Evolutionary conservation across 2,797 vertebrate species (phyloP), one percentile per base, ranked within the genome.

Genomic region (Thaleichthys pacificus): DNA sequence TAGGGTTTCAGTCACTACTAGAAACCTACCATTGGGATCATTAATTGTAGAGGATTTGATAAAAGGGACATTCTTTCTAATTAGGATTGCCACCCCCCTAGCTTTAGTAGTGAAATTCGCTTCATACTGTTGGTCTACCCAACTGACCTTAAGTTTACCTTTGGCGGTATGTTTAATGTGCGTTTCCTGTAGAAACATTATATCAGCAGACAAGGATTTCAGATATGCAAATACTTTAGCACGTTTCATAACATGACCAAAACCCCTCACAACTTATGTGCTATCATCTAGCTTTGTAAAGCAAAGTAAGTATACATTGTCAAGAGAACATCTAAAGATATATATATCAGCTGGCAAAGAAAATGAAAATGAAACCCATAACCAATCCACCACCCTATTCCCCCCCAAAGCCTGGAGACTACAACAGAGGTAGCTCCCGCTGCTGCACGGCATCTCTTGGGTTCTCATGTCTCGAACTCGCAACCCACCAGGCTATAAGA

Each of bases 161-260:
- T 42, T 64, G 2, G 60, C 17, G 32, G 65, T 66, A 19, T 66
- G 60, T 26, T 22, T 77, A 9, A 72, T 77, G 26, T 63, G 75
- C 0, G 68, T 66, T 67, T 67, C 75, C 21, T 76, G 65, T 7
- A 69, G 21, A 26, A 68, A 72, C 12, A 60, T 28, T 47, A 75
- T 64, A 7, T 77, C 49, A 5, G 66, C 47, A 11, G 56, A 38
- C 8, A 72, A n/a, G 24, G 57, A 68, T 28, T 77, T 77, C 3
- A 69, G 28, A 51, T 69, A 58, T 22, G 70, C n/a, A 56, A 68
- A 69, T 8, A 75, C 61, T 38, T 72, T 76, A 17, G 38, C 64
- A 15, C 69, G 19, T 28, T 76, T 72, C 26, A 68, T 26, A 2
- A 6, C 26, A 63, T 68, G 57, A 7, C 66, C 65, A 9, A 76